Evolutionary conservation across 2,888 invertebrate species (phyloP).

Genomic region (Penaeus monodon): DNA sequence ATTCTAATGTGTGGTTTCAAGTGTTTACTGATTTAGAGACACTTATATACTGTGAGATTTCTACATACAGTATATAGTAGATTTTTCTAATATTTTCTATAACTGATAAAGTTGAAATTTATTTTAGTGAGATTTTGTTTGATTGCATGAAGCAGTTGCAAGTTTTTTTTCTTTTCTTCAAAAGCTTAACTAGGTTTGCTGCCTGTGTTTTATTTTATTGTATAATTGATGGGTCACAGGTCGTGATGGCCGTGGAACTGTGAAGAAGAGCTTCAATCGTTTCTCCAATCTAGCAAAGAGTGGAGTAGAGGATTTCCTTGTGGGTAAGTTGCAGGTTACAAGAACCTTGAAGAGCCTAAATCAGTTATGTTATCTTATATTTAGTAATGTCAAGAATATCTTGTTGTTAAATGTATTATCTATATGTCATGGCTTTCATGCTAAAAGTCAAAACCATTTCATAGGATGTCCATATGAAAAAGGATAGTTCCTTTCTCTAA

Average conservation of each 20-base stretch:
- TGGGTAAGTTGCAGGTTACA: slow-evolving; percentile 75
- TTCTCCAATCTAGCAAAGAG: slow-evolving; percentile 92
- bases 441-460: too few relatives aligned
- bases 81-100: too few relatives aligned
- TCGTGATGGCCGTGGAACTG: slow-evolving; percentile 74
- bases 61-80: too few relatives aligned
- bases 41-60: too few relatives aligned
- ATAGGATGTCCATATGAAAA: too few relatives aligned
- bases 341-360: neutral
- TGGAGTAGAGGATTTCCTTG: slow-evolving; percentile 89
- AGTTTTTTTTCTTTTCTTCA: neutral
- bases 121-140: too few relatives aligned
- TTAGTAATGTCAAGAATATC: too few relatives aligned
- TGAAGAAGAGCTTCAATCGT: slow-evolving; percentile 80
- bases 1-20: slow-evolving; percentile 19
- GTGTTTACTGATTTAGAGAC: too few relatives aligned
- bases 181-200: neutral
- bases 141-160: neutral
- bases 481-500: too few relatives aligned
- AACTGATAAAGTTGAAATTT: too few relatives aligned
- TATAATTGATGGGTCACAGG: slow-evolving; percentile 53
- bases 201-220: slow-evolving; percentile 29
- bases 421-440: too few relatives aligned
- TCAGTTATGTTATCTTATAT: neutral
- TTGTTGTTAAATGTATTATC: too few relatives aligned